Base-by-base conservation (phyloP, 2,113 vertebrate species). In the Zapus hudsonius region DNA sequence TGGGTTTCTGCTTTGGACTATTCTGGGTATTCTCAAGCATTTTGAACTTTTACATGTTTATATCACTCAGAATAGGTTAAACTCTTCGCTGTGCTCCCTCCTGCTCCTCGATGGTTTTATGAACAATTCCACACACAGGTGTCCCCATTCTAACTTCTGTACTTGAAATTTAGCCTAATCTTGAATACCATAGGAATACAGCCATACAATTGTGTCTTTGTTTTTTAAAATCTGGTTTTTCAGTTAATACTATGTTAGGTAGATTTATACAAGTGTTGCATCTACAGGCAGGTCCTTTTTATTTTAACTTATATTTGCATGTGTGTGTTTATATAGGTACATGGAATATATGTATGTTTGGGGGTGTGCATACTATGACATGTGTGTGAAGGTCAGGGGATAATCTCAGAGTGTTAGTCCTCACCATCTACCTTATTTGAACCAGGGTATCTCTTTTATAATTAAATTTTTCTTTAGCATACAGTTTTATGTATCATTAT, bases 11-110 rank as follows among this genome's bases (percentile, higher is more conserved):
- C n/a, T n/a, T n/a, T n/a, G n/a, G n/a, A n/a, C n/a, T n/a, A n/a
- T n/a, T n/a, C n/a, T n/a, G n/a, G n/a, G n/a, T n/a, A n/a, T n/a
- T n/a, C n/a, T n/a, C n/a, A n/a, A n/a, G n/a, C 9, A 72, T 27
- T 70, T 44, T 17, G 22, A 64, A 63, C n/a, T 74, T 91, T 91
- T 87, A 20, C 17, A 47, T 52, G 23, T 84, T 92, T 94, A 84
- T 47, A 29, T 9, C 33, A 22, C 8, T 72, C 22, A 38, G 27
- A n/a, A 72, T 85, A 19, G 59, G 29, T 40, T 89, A 55, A 89
- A 75, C 44, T 55, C 81, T 42, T 27, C 86, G 52, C 31, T 33
- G 40, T 42, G 1, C 31, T 76, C 15, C 25, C 29, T 80, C 23
- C 13, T 40, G n/a, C 10, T 85, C 40, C 57, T 40, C 52, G 61